A percentile compares a stretch with the other conserved stretches of the same genome.
Evolutionary conservation across 2,797 vertebrate species (phyloP).

Genomic region (Oophaga sylvatica): DNA sequence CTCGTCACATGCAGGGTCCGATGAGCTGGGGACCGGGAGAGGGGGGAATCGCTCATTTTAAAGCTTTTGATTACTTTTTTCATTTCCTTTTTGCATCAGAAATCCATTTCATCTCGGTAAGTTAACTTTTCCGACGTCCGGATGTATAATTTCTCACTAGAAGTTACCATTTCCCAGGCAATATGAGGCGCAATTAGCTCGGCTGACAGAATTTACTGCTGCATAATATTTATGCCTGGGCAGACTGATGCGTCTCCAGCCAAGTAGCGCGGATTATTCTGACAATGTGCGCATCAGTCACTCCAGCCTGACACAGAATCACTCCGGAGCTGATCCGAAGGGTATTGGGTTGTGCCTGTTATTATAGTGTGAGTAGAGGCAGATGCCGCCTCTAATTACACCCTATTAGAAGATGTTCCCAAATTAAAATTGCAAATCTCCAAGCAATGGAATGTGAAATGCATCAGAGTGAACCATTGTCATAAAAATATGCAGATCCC

Average conservation of each 20-base stretch:
- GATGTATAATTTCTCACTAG: slow-evolving; percentile 19
- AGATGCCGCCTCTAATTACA: slow-evolving; percentile 27
- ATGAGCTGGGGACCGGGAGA: not conserved
- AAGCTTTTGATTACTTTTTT: slow-evolving; percentile 36
- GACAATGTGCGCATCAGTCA: slow-evolving; percentile 32
- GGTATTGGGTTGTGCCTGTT: slow-evolving; percentile 16
- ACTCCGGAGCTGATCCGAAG: not conserved
- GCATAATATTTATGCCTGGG: slow-evolving; percentile 37
- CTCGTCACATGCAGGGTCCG: not conserved
- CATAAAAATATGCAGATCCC: slow-evolving; percentile 26
- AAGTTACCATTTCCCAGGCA: slow-evolving; percentile 19
- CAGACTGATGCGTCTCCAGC: slow-evolving; percentile 43
- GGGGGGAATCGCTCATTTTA: not conserved
- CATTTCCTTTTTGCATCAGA: slow-evolving; percentile 52
- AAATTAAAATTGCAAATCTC: slow-evolving; percentile 17
- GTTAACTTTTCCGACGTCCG: slow-evolving; percentile 39
- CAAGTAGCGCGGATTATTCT: slow-evolving; percentile 34
- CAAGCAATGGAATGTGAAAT: not conserved
- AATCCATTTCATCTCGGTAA: slow-evolving; percentile 43
- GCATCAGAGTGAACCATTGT: slow-evolving; percentile 14
- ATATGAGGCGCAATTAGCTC: slow-evolving; percentile 45
- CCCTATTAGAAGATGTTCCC: slow-evolving; percentile 19
- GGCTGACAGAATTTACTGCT: slow-evolving; percentile 39
- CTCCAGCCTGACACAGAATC: slow-evolving; percentile 19
- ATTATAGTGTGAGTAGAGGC: slow-evolving; percentile 1